Evolutionary conservation across 2,888 invertebrate genomes (phyloP).

Genomic region (Steromphala cineraria): DNA sequence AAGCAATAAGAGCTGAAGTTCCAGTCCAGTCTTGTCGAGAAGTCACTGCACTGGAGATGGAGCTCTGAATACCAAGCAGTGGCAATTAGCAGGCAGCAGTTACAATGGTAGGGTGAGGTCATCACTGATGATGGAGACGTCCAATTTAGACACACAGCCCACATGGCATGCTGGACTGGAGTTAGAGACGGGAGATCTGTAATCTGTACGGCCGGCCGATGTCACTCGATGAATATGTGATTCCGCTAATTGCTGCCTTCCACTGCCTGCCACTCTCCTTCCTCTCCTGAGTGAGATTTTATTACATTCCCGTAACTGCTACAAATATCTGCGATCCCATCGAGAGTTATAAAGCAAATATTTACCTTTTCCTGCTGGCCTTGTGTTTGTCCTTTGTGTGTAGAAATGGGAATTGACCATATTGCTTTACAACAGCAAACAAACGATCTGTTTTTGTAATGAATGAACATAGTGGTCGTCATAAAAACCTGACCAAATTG

Average conservation of each 20-base stretch:
- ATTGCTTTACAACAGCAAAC: constrained; percentile 12
- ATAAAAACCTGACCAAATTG: not conserved
- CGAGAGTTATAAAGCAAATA: constrained; percentile 10
- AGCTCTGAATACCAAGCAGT: too few species aligned
- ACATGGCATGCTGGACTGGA: too few species aligned
- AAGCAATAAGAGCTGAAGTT: too few species aligned
- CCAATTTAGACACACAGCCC: too few species aligned
- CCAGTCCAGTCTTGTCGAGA: too few species aligned
- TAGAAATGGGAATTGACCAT: constrained; percentile 1
- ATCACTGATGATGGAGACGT: too few species aligned
- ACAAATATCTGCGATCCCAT: not conserved
- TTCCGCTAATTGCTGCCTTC: not conserved
- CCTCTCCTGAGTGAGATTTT: not conserved
- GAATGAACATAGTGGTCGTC: not conserved
- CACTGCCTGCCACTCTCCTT: not conserved
- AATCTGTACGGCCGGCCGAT: not conserved
- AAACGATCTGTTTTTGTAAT: not conserved
- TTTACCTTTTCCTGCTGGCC: constrained; percentile 1
- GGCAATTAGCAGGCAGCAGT: too few species aligned
- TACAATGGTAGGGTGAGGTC: too few species aligned
- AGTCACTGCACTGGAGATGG: too few species aligned
- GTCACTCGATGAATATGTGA: constrained; percentile 11
- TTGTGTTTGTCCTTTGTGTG: not conserved
- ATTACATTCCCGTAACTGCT: constrained; percentile 12
- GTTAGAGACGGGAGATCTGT: not conserved